Base-by-base conservation (phyloP, 2,888 invertebrate genomes). In the Melinaea marsaeus region DNA sequence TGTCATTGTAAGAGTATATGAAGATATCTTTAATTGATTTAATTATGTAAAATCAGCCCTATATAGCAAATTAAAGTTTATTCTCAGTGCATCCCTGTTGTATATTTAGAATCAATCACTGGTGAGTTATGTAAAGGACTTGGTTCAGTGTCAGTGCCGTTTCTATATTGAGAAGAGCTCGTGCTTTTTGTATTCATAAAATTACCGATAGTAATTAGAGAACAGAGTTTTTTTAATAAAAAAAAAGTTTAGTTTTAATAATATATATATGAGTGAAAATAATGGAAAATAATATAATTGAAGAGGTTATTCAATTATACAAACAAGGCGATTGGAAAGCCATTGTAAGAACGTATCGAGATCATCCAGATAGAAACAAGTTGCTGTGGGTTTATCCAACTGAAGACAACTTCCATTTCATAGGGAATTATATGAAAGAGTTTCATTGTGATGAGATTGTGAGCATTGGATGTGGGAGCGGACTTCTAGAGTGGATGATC, bases 401-500 rank as follows among this genome's bases (percentile, higher is more conserved):
- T 47, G 90, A 92, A 69, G 83, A 91, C 2, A 94, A 95, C 79
- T 91, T 96, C 57, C 69, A 75, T 7, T 94, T 93, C 76, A 80
- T 96, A 0, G 85, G 89, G 69, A 72, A 81, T 4, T 75, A 87
- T 57, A 74, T 94, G 59, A 65, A 71, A 22, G 77, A 88, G 46
- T 76, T 91, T 22, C 69, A 84, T 4, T 86, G 93, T 70, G 75
- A 80, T 5, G 86, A 85, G 35, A 81, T 96, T 48, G 79, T 94
- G 62, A 96, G 96, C 71, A 84, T 96, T 46, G 96, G 96, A 1
- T 96, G 96, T 79, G 96, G 96, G 13, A 94, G 94, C 69, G 96
- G 96, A 0, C 84, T 96, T n/a, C 85, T 96, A 42, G 96, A 96
- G 81, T 96, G 96, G 96, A 92, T 96, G 70, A 84, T 96, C 57